A percentile compares a stretch with the other conserved stretches of the same genome.
Evolutionary conservation across 2,888 invertebrate genomes (phyloP).

Genomic region (Parnassius orleans): DNA sequence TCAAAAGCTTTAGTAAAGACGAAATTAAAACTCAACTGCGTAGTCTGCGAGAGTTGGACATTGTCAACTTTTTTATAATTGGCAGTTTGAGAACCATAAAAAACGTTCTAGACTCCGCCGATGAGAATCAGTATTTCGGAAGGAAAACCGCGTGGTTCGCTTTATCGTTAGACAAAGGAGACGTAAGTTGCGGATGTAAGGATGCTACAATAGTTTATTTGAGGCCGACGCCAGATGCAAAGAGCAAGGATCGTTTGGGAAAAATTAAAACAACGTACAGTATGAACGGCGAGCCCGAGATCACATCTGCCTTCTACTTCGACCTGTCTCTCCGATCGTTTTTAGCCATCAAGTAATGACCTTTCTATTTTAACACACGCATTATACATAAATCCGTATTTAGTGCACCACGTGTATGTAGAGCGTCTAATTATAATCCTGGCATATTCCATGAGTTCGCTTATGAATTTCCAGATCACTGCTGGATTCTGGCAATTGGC

Average conservation of each 20-base stretch:
- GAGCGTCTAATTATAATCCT: slow-evolving; percentile 62
- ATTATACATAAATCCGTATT: slow-evolving; percentile 47
- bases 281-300: slow-evolving; percentile 86
- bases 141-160: slow-evolving; percentile 94
- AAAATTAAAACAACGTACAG: slow-evolving; percentile 86
- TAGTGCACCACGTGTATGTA: slow-evolving; percentile 53
- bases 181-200: slow-evolving; percentile 86
- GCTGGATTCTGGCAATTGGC: slow-evolving; percentile 87
- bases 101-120: slow-evolving; percentile 85
- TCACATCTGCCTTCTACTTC: slow-evolving; percentile 92
- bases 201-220: slow-evolving; percentile 89
- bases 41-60: slow-evolving; percentile 88
- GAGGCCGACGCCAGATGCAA: slow-evolving; percentile 85
- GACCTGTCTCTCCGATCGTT: slow-evolving; percentile 89
- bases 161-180: slow-evolving; percentile 87
- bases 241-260: slow-evolving; percentile 85
- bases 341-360: slow-evolving; percentile 85
- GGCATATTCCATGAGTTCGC: slow-evolving; percentile 66
- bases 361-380: slow-evolving; percentile 54
- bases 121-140: slow-evolving; percentile 88
- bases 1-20: slow-evolving; percentile 80
- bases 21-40: slow-evolving; percentile 85
- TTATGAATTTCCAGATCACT: slow-evolving; percentile 83
- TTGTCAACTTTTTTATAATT: slow-evolving; percentile 93
- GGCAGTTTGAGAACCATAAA: slow-evolving; percentile 87